Percentiles rank a stretch among this genome's conserved stretches.
phyloP scores from a whole-genome alignment of 2,797 vertebrate species.

The Oreochromis grahami region DNA sequence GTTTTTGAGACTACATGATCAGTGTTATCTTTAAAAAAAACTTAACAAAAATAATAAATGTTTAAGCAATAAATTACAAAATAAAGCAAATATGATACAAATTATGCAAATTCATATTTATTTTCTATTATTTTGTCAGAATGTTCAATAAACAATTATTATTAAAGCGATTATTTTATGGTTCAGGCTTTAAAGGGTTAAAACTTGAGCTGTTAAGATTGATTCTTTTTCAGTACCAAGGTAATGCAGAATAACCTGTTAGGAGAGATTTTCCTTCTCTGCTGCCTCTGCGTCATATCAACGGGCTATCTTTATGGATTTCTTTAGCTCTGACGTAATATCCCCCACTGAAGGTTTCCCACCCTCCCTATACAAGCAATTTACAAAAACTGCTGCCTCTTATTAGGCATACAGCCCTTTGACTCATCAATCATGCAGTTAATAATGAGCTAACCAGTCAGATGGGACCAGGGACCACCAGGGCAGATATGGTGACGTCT shows the following conservation, averaged over 20 bases:
- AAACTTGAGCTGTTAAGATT: neutral
- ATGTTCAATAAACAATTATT: rapidly evolving
- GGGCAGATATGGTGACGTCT: neutral
- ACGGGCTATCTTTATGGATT: neutral
- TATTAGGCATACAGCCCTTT: neutral
- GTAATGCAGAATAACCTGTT: neutral
- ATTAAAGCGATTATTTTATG: neutral
- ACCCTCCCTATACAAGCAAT: neutral
- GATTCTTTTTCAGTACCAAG: neutral
- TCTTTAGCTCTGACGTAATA: neutral
- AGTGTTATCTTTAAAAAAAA: neutral
- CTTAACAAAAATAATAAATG: rapidly evolving
- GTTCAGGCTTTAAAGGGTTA: neutral
- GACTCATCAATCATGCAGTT: neutral
- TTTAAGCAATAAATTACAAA: rapidly evolving
- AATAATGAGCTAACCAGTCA: neutral
- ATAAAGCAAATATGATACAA: neutral
- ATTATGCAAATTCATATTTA: too few relatives aligned
- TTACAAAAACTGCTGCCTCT: neutral
- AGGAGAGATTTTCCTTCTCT: neutral
- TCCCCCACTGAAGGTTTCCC: conserved; percentile 17
- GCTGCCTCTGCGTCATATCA: neutral
- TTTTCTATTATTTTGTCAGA: neutral
- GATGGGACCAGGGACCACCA: neutral
- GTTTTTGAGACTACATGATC: neutral